Evolutionary conservation across 2,797 vertebrate genomes (phyloP), one percentile per base, ranked within the genome.

Genomic region (Aplochiton taeniatus): DNA sequence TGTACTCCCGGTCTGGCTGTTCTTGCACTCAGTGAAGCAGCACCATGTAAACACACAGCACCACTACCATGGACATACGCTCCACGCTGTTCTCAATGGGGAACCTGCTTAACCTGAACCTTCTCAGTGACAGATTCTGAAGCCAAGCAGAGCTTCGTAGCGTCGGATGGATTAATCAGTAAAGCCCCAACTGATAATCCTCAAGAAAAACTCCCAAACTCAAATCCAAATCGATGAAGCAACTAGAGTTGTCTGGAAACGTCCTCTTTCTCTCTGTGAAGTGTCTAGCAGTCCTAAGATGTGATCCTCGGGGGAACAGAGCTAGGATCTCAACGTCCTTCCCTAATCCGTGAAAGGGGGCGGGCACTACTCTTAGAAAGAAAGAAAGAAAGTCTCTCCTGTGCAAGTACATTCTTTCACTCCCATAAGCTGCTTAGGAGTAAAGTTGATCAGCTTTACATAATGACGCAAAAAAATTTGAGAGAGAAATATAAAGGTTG

Each of bases 381-480:
- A 58, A 50, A 14, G 52, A 51, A 73, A 68, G 80, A 73, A 50
- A 53, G 65, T 72, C 75, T 68, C 75, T 72, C 81, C 73, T 81
- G 88, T 89, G 88, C 85, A 79, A 66, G 72, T 65, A 75, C 89
- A 92, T 91, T 91, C 87, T 78, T 89, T 84, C 57, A 42, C 69
- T 61, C 68, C 61, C 81, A 79, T 92, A 91, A 93, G 89, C 91
- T 70, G 85, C 91, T 92, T 92, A 92, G 46, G 61, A 79, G 72
- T 73, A 76, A 72, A 73, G 80, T 69, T 86, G 85, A 91, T 90
- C 84, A 81, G 86, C 83, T 85, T 89, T 82, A 73, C 80, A 84
- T 17, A 68, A 65, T 4, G 75, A 70, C 76, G 66, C 72, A 68
- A 61, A 61, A 61, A 85, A 87, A 85, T 67, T 63, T 8, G 10